These are phyloP conservation scores for Malacosoma neustria DNA, from an alignment of 2,888 invertebrate genomes.

Conservation along the genomic window DNA sequence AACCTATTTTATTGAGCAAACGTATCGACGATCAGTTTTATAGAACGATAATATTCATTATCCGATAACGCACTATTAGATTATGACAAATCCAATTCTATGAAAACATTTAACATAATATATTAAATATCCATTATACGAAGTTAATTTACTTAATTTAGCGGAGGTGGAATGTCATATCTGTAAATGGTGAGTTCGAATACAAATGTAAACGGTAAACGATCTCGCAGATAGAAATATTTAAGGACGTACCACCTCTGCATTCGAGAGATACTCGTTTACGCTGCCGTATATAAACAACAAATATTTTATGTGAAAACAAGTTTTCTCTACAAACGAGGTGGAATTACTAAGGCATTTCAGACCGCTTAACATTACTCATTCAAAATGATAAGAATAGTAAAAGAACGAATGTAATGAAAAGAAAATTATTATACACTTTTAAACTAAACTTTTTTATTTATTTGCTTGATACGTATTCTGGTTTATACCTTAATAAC, in stretches of 20 bases:
- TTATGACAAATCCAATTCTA: not conserved
- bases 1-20: not conserved
- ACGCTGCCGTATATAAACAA: not conserved
- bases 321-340: not conserved
- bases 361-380: no score
- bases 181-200: conserved; percentile 41
- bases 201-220: conserved; percentile 43
- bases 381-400: no score
- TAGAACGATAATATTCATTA: not conserved
- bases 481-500: no score
- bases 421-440: no score
- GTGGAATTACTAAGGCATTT: no score
- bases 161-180: conserved; percentile 34
- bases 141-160: conserved; percentile 49
- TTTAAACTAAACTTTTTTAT: no score
- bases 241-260: conserved; percentile 40
- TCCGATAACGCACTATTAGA: not conserved
- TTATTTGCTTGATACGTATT: no score
- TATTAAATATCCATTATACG: not conserved
- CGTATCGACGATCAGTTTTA: not conserved
- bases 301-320: not conserved
- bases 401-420: no score
- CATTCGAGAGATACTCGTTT: conserved; percentile 6
- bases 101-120: not conserved
- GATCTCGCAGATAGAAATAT: conserved; percentile 25